A percentile compares a stretch with the other conserved stretches of the same genome.
These are phyloP conservation scores for Melanogrammus aeglefinus DNA, from an alignment of 2,797 vertebrate species.

Conservation along the genomic window DNA sequence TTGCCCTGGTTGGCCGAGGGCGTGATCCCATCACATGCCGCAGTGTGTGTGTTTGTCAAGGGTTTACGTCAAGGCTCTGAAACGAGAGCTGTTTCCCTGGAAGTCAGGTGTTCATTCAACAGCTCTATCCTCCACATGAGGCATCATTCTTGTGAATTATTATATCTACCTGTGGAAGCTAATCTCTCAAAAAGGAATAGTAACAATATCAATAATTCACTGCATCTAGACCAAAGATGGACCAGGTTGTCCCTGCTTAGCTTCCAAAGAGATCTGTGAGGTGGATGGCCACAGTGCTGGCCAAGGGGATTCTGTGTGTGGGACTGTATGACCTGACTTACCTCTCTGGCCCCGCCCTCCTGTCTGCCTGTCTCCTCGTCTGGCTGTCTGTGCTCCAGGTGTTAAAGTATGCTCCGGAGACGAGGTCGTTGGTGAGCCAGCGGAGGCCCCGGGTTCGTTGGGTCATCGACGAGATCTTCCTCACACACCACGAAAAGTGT, in stretches of 20 bases:
- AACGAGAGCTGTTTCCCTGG: neutral
- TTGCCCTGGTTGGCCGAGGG: too few species aligned
- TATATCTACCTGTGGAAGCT: too few species aligned
- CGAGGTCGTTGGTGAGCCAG: conserved; percentile 54
- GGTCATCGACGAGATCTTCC: conserved; percentile 86
- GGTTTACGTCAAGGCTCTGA: neutral
- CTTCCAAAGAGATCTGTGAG: too few species aligned
- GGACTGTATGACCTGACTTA: neutral
- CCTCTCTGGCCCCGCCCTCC: neutral
- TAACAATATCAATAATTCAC: neutral
- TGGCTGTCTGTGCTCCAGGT: conserved; percentile 73
- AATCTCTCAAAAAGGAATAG: neutral
- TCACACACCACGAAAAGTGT: conserved; percentile 92
- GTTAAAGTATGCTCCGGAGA: conserved; percentile 84
- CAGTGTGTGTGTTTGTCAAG: neutral
- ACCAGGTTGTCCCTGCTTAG: too few species aligned
- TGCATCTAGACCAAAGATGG: neutral
- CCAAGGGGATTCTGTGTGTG: neutral
- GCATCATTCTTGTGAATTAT: too few species aligned
- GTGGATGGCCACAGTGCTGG: too few species aligned
- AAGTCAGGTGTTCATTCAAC: neutral
- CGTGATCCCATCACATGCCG: neutral
- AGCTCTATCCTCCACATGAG: neutral
- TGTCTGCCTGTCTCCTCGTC: neutral
- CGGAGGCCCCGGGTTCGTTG: conserved; percentile 75